Evolutionary conservation across 2,113 vertebrate species (phyloP), one percentile per base, ranked within the genome.

Genomic region (Leucopsar rothschildi): DNA sequence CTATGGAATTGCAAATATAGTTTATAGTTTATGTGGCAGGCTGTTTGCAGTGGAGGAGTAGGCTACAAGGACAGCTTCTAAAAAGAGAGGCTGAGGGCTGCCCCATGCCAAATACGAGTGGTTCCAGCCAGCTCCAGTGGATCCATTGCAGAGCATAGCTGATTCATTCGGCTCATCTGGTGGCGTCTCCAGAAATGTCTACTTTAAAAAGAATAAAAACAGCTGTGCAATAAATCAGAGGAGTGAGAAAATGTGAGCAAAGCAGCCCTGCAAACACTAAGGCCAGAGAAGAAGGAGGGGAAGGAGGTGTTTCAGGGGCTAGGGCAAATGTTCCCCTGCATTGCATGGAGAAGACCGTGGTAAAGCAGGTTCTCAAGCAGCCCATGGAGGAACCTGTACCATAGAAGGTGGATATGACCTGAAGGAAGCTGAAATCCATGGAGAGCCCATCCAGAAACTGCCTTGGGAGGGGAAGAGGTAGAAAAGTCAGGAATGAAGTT

Each of bases 101-200:
- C 15, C 9, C 11, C 12, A 10, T 40, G 49, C 7, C 40, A 47
- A 14, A 55, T 13, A 47, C 21, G 31, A 35, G 37, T 17, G 13
- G 5, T 10, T 68, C 24, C 45, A 70, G 11, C 2, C 8, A 12
- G 31, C 3, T 64, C 17, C 35, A 49, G 0, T 5, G 2, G 4
- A 55, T 15, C 10, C 24, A 50, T 11, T 0, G 0, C 39, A 55
- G 31, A 27, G 8, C 7, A 44, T 4, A 8, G 39, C 20, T 50
- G 31, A 59, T 18, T 15, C 10, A 4, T 3, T 14, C 35, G 70
- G 25, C 4, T 15, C 55, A 35, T 9, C 17, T 40, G 5, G 6
- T 50, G 56, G 5, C 8, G 68, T 11, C 4, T 64, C 12, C 18
- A 45, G 15, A 47, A 64, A 87, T 63, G 22, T 4, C 6, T 59